phyloP scores from a whole-genome alignment of 53 echinoderm and acorn worm genomes.

The Holothuria scabra region DNA sequence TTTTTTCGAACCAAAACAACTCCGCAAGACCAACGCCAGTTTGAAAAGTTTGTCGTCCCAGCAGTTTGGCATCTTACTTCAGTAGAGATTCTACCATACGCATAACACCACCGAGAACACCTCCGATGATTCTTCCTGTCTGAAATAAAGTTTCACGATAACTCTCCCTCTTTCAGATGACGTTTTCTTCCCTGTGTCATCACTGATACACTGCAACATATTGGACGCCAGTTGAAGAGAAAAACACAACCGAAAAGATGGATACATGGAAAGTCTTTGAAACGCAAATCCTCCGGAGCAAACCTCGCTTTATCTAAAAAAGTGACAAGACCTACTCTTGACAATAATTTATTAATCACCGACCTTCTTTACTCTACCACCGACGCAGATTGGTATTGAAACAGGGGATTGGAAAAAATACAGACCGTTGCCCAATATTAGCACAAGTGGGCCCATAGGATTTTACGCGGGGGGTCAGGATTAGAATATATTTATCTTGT shows the following conservation, averaged over 20 bases:
- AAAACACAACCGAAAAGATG: too few species aligned
- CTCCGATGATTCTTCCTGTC: too few species aligned
- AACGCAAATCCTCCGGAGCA: too few species aligned
- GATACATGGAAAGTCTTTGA: too few species aligned
- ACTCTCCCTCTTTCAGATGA: not conserved
- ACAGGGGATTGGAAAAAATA: not conserved
- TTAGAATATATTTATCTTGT: constrained; percentile 48
- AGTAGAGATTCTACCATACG: constrained; percentile 36
- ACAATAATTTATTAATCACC: not conserved
- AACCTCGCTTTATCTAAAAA: too few species aligned
- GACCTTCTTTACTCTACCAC: too few species aligned
- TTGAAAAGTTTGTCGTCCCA: constrained; percentile 49
- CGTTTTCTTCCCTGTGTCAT: too few species aligned
- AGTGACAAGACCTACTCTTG: not conserved
- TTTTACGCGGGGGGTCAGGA: constrained; percentile 3
- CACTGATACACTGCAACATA: too few species aligned
- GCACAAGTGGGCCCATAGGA: not conserved
- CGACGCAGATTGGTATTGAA: not conserved
- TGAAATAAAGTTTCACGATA: constrained; percentile 36
- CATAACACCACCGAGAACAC: constrained; percentile 32
- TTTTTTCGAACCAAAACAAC: not conserved
- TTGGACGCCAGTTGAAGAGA: too few species aligned
- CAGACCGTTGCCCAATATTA: not conserved
- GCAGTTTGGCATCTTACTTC: constrained; percentile 51
- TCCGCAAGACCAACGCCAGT: constrained; percentile 32